A percentile compares a stretch with the other conserved stretches of the same genome.
phyloP scores from a whole-genome alignment of 2,113 vertebrate species.

The Clupea harengus region DNA sequence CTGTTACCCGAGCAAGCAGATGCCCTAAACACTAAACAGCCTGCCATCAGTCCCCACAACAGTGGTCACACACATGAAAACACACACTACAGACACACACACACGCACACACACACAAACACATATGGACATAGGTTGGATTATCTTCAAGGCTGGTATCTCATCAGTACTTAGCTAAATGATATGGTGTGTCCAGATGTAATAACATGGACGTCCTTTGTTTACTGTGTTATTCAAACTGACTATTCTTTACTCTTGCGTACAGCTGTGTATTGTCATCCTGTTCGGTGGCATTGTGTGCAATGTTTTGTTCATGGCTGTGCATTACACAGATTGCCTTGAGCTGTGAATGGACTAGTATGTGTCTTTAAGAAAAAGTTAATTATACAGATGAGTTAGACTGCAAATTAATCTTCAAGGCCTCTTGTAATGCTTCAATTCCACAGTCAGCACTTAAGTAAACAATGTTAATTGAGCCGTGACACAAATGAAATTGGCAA shows the following conservation, averaged over 20 bases:
- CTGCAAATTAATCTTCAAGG: conserved; percentile 11
- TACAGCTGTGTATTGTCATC: neutral
- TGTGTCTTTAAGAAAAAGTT: neutral
- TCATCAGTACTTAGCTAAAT: too few relatives aligned
- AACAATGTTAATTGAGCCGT: conserved; percentile 12
- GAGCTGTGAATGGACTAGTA: neutral
- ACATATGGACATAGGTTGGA: too few relatives aligned
- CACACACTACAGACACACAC: too few relatives aligned
- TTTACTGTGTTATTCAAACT: neutral
- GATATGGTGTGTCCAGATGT: too few relatives aligned
- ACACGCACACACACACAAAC: too few relatives aligned
- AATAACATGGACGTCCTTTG: neutral
- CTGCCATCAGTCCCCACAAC: too few relatives aligned
- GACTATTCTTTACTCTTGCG: neutral
- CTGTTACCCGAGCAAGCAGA: too few relatives aligned
- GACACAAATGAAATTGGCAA: conserved; percentile 12
- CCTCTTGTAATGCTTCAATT: conserved; percentile 12
- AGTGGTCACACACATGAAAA: too few relatives aligned
- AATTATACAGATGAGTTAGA: conserved; percentile 2
- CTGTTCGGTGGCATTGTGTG: neutral
- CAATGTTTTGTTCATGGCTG: neutral
- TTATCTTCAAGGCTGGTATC: too few relatives aligned
- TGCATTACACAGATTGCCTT: too few relatives aligned
- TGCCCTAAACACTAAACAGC: too few relatives aligned
- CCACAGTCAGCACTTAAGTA: conserved; percentile 13